Evolutionary conservation across 2,888 invertebrate species (phyloP), one percentile per base, ranked within the genome.

Genomic region (Pterostichus niger): DNA sequence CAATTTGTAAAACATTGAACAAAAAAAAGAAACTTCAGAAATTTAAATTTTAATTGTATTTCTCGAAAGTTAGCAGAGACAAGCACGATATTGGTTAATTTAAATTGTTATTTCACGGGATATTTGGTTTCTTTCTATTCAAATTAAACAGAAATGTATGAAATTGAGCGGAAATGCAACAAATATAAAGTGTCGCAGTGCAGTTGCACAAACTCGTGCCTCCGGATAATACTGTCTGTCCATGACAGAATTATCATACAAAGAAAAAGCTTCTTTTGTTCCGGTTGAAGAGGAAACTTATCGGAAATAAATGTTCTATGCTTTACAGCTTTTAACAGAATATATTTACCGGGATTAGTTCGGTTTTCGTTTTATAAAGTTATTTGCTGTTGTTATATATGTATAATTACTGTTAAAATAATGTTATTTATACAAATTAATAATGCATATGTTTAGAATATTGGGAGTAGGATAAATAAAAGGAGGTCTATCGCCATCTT

Each of bases 41-140:
- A 64, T 64, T 64, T 64, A 13, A 64, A 64, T 64, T 64, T 64
- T 64, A 64, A 64, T 64, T 64, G 35, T 64, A 35, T 64, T 64
- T 35, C 11, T 3, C n/a, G 24, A 33, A 35, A 64, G n/a, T 33
- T 13, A 64, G 35, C 35, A 10, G 13, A 49, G 1, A n/a, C 33
- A 49, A 24, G 33, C 4, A 33, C 11, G 35, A 31, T 33, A 35
- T 61, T 10, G 61, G 64, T 64, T 61, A 33, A 64, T 64, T 64
- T 40, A n/a, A 64, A 64, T 64, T 35, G 35, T 64, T 64, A 64
- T 64, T 64, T 64, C 64, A 35, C 31, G 31, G 5, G 4, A 59
- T 64, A 11, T n/a, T 64, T 33, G 64, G n/a, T 40, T 64, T 64
- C 59, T 59, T 59, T 64, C 35, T 31, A n/a, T 35, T 4, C 31